Base-by-base conservation (phyloP, 2,888 invertebrate genomes). In the Agrypnus murinus region DNA sequence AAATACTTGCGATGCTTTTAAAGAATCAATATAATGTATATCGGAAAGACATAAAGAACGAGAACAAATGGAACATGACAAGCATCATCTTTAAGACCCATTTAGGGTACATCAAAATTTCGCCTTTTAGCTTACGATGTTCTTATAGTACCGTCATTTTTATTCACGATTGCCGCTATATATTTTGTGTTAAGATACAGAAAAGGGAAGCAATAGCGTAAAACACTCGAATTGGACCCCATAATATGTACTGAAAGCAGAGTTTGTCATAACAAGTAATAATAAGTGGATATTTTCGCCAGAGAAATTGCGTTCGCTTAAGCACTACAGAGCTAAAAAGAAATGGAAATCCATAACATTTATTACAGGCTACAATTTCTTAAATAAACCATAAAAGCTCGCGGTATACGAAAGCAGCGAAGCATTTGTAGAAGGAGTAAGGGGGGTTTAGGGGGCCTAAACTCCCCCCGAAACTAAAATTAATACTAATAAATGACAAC, bases 51-150 rank as follows among this genome's bases (percentile, higher is more conserved):
- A 70, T 62, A 66, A 53, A 66, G 50, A 59, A 66, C 38, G 60
- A 57, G 53, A 70, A 65, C 45, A 70, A 70, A 70, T 70, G 70
- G 59, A 71, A 71, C 57, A 58, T 63, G 71, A 71, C 66, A 63
- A 63, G 66, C 62, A 63, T 62, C 60, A 65, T 70, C 63, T 66
- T 65, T 57, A 71, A 64, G 62, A 40, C 58, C 67, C 65, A 60
- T 59, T 70, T 60, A 63, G 59, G 67, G 38, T 55, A 15, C 53
- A 63, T 48, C 58, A 64, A 55, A 64, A 59, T 69, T 69, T 69
- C 59, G 64, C 65, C 50, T 53, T 69, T 69, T 55, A 70, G 50
- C 65, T 65, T 65, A 57, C 36, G 55, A 60, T 38, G 69, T 65
- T 60, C 58, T 59, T 59, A 58, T 59, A 66, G 57, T 55, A 64